phyloP scores from a whole-genome alignment of 2,888 invertebrate genomes.

The Penaeus monodon region DNA sequence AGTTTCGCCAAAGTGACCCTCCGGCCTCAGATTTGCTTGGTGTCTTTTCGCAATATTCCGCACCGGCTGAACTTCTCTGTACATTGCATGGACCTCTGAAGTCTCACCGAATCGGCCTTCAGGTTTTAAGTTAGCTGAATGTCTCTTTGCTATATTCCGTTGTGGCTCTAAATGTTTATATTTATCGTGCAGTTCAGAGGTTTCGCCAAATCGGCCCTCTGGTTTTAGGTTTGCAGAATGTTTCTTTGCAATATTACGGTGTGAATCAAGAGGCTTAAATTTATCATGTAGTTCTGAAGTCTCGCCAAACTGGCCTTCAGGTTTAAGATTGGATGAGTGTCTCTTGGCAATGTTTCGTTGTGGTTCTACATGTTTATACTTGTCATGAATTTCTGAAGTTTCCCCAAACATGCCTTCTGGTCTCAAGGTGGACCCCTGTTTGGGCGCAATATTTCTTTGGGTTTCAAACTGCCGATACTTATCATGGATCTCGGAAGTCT shows the following conservation, averaged over 20 bases:
- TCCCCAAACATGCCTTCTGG: constrained; percentile 40
- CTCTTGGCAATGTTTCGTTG: constrained; percentile 35
- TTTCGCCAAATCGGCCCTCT: constrained; percentile 42
- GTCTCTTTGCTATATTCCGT: constrained; percentile 35
- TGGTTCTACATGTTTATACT: background rate
- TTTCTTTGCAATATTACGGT: constrained; percentile 36
- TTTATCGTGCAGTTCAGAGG: constrained; percentile 31
- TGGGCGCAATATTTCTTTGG: constrained; percentile 53
- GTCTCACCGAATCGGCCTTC: constrained; percentile 40
- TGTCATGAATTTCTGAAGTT: constrained; percentile 16
- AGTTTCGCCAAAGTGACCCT: constrained; percentile 26
- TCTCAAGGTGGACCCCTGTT: constrained; percentile 32
- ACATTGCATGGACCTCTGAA: constrained; percentile 35
- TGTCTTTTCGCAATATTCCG: constrained; percentile 31
- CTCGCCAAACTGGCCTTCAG: constrained; percentile 26
- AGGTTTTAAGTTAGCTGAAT: constrained; percentile 15
- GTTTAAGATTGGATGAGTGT: constrained; percentile 4
- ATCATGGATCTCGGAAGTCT: constrained; percentile 51
- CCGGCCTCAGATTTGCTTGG: constrained; percentile 8
- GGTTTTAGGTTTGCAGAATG: constrained; percentile 25
- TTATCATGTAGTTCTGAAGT: constrained; percentile 26
- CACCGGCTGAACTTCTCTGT: background rate
- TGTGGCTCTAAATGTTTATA: constrained; percentile 16
- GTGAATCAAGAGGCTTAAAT: constrained; percentile 7
- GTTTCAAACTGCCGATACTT: constrained; percentile 41